Base-by-base conservation (phyloP, 2,797 vertebrate species). In the Myotis daubentonii region DNA sequence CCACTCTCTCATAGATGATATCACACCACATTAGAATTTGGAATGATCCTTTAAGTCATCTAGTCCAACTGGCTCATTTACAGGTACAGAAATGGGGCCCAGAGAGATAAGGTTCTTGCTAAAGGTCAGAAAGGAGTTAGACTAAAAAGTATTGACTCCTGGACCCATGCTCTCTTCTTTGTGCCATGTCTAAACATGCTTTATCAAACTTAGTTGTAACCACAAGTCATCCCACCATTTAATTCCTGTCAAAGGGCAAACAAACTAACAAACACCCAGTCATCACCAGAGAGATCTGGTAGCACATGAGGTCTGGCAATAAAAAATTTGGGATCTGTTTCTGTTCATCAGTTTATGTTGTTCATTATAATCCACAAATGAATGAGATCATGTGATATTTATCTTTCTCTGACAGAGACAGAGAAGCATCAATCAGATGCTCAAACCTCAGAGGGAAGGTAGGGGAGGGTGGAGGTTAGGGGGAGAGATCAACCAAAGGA, bases 231-330 rank as follows among this genome's bases (percentile, higher is more conserved):
- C 15, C 17, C 28, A 62, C 62, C 72, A 41, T 60, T 80, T 91
- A 79, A 83, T 76, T 91, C 91, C 57, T 79, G 60, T 80, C 65
- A 55, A 78, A 95, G 66, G 33, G 60, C 53, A 41, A 93, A 87
- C 22, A 78, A 80, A 33, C 25, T 70, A 62, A 68, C 9, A 70
- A 85, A 41, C 23, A 49, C 11, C 11, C 44, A 44, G n/a, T 36
- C 6, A 38, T 91, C 38, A 33, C 10, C 30, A 84, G 60, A 74
- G 41, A 94, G 44, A 94, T 49, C 57, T 89, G 25, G 78, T n/a
- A 30, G 22, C 2, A 0, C n/a, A 3, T 72, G 36, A 55, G 19
- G 23, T 76, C 57, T 92, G n/a, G 22, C 25, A 41, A 44, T 87
- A 75, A 75, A 81, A 78, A 33, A 62, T 10, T 82, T 20, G 5